phyloP scores from a whole-genome alignment of 35 echinoderm and acorn worm genomes.

The Holothuria glaberrima region DNA sequence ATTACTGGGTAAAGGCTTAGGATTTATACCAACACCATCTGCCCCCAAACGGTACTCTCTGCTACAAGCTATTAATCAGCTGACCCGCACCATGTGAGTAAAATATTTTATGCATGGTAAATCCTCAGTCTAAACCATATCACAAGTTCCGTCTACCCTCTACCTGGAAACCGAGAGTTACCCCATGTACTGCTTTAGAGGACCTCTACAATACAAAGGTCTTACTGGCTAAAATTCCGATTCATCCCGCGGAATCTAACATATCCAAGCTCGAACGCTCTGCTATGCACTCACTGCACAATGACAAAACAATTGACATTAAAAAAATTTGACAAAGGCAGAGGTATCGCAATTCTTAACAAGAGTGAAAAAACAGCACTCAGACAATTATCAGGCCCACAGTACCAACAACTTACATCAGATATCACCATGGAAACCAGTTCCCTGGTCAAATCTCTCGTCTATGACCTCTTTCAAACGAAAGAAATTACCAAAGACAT shows the following conservation, averaged over 20 bases:
- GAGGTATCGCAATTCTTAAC: neutral
- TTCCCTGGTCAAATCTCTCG: no score
- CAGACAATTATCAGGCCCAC: neutral
- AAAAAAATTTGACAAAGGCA: no score
- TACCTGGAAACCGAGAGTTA: slow-evolving; percentile 21
- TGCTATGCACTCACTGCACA: no score
- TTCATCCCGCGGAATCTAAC: no score
- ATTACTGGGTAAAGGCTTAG: neutral
- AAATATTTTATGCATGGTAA: neutral
- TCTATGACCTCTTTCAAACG: neutral
- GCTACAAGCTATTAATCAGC: neutral
- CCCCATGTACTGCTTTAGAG: neutral
- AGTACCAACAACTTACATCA: neutral
- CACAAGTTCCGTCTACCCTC: slow-evolving; percentile 17
- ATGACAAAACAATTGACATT: no score
- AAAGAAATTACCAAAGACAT: neutral
- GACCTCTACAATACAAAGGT: neutral
- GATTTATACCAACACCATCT: neutral
- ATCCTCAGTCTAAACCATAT: neutral
- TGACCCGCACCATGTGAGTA: slow-evolving; percentile 2
- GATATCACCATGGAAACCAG: neutral
- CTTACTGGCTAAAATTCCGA: slow-evolving; percentile 15
- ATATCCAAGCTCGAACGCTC: no score
- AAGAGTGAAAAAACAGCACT: neutral
- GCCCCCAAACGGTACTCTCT: neutral